Conservation (phyloP, 2,888 invertebrate genomes). For the Invenusta paracnida region DNA sequence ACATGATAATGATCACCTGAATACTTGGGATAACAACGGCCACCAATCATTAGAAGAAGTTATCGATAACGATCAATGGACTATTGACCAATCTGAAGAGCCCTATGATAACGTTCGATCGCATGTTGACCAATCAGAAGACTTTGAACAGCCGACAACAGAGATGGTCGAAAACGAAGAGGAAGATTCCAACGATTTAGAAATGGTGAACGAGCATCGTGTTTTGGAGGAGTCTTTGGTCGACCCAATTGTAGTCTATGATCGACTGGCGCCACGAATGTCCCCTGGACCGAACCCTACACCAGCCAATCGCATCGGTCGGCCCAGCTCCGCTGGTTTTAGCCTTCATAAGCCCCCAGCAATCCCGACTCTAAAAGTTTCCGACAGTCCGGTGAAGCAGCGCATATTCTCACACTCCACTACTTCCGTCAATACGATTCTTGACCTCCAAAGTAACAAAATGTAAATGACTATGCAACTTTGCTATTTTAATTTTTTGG, state of each 20-base stretch:
- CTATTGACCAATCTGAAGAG: background rate
- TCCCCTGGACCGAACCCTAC: background rate
- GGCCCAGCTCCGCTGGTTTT: background rate
- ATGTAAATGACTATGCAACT: background rate
- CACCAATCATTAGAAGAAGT: background rate
- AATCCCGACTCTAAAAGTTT: background rate
- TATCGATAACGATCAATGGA: background rate
- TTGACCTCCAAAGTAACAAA: background rate
- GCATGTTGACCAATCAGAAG: background rate
- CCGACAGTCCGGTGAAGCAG: constrained; percentile 9
- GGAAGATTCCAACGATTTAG: constrained; percentile 27
- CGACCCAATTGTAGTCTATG: constrained; percentile 37
- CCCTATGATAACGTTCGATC: background rate
- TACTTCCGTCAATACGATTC: background rate
- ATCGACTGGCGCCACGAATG: background rate
- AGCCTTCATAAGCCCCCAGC: background rate
- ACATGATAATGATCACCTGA: no score
- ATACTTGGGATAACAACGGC: no score
- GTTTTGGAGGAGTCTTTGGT: constrained; percentile 13
- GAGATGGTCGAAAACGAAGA: background rate
- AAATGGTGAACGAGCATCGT: constrained; percentile 22
- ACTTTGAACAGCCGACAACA: background rate
- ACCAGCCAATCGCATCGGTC: background rate
- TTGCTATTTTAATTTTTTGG: background rate
- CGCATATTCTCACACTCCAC: background rate